Conservation (phyloP, 2,113 vertebrate species). For the Nettapus auritus region DNA sequence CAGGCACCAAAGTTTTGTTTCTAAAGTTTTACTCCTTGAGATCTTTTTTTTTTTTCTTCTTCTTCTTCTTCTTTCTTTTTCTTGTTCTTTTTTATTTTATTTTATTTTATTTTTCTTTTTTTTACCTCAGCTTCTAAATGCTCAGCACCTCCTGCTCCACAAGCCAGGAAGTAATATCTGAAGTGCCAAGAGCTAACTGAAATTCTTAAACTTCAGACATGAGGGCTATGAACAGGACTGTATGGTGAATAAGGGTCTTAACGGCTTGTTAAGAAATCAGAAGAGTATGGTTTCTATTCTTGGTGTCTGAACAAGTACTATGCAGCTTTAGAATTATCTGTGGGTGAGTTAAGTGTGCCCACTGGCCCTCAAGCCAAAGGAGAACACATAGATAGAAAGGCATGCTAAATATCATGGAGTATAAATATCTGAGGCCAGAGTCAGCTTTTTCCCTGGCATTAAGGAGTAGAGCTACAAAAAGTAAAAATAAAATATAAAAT, state of each 20-base stretch:
- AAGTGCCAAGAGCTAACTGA: not conserved
- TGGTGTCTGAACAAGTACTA: not conserved
- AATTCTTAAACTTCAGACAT: not conserved
- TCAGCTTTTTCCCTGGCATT: not conserved
- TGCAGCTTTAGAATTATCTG: not conserved
- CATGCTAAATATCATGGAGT: not conserved
- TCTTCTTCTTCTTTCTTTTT: not conserved
- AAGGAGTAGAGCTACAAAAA: not conserved
- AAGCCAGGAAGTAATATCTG: not conserved
- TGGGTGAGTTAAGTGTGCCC: not conserved
- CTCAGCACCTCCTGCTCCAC: not conserved
- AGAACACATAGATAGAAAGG: not conserved
- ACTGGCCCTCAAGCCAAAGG: not conserved
- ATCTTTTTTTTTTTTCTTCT: not conserved
- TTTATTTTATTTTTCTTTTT: not conserved
- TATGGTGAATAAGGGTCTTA: not conserved
- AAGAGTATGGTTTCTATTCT: not conserved
- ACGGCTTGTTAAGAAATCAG: not conserved
- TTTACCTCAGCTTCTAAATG: not conserved
- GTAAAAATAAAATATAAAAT: not conserved
- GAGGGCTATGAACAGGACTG: not conserved
- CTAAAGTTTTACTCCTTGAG: not conserved
- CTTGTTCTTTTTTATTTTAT: too few species aligned
- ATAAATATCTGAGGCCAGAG: not conserved
- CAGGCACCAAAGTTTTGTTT: not conserved